Evolutionary conservation across 2,113 vertebrate species (phyloP).

Genomic region (Hucho hucho): DNA sequence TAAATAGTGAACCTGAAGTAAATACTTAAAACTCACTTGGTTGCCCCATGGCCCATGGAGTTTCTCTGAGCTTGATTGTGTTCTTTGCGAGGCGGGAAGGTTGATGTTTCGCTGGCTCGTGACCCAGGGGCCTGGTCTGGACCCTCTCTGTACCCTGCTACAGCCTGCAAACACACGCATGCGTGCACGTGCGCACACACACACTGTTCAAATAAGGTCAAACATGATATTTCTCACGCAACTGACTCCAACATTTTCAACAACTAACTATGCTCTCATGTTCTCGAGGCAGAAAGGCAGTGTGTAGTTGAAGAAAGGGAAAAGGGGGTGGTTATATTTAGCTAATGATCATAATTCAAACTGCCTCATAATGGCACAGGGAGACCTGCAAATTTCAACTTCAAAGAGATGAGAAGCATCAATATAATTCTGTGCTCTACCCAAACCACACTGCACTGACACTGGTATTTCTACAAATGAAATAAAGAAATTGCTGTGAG

Average conservation of each 20-base stretch:
- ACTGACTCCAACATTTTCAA: conserved; percentile 74
- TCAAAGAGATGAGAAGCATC: conserved; percentile 50
- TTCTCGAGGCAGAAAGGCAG: conserved; percentile 14
- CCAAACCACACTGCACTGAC: conserved; percentile 38
- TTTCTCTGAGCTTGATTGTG: conserved; percentile 71
- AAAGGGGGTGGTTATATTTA: conserved; percentile 15
- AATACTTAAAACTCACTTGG: conserved; percentile 78
- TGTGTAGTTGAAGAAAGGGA: conserved; percentile 1
- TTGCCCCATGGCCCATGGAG: conserved; percentile 68
- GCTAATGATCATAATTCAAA: conserved; percentile 48
- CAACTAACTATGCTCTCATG: conserved; percentile 49
- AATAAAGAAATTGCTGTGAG: conserved; percentile 45
- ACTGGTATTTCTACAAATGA: conserved; percentile 29
- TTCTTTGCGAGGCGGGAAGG: conserved; percentile 75
- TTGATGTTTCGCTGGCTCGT: conserved; percentile 71
- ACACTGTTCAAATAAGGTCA: conserved; percentile 78
- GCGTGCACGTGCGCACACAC: conserved; percentile 52
- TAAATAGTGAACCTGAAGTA: background rate
- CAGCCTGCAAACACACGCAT: conserved; percentile 72
- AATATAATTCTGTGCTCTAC: conserved; percentile 14
- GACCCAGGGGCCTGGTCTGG: conserved; percentile 77
- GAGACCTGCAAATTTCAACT: conserved; percentile 33
- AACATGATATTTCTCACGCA: conserved; percentile 84
- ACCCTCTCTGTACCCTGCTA: conserved; percentile 78
- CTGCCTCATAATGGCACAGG: background rate